Base-by-base conservation (phyloP, 2,113 vertebrate genomes). In the Gnathonemus longibarbis region DNA sequence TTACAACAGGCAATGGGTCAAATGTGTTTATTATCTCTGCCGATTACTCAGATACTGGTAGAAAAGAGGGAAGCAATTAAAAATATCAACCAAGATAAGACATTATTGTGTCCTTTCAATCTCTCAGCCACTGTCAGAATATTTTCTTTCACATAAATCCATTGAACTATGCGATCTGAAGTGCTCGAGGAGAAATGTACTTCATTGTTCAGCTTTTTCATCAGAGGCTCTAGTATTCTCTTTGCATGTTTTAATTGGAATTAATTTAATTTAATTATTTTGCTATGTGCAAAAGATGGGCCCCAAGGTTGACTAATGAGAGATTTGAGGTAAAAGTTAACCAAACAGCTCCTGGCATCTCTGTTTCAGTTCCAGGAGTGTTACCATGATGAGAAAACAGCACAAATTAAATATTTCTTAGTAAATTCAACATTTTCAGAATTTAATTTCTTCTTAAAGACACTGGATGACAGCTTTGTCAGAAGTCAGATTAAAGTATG, bases 361-460 rank as follows among this genome's bases (percentile, higher is more conserved):
- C 10, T n/a, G 42, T 66, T 17, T 10, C 35, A 6, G 45, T 58
- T 87, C 31, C 7, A 85, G 89, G 66, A 90, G 88, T 49, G 48
- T 91, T 91, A 90, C 90, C 10, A 70, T 90, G 58, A 87, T 93
- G 50, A 93, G 91, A 91, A 93, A 94, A 94, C 84, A 93, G 46
- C 84, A 53, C 35, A 1, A 48, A 88, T 50, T n/a, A 88, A 70
- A 84, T 84, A 13, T 48, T 21, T 24, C 83, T 48, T 70, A 70
- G 10, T 70, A 31, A 70, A 70, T 70, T 70, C 62, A 70, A 70
- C 62, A 70, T 31, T 70, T 27, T 70, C 9, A 5, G n/a, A 21
- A 27, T 70, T 27, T 13, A 70, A 70, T 70, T 31, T 27, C 62
- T 31, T 70, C 62, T 27, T 27, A 31, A 66, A 66, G n/a, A 70